These are phyloP conservation scores for Eunapius fragilis DNA, from an alignment of 37 sponge, comb jelly and placozoan genomes.

Conservation along the genomic window DNA sequence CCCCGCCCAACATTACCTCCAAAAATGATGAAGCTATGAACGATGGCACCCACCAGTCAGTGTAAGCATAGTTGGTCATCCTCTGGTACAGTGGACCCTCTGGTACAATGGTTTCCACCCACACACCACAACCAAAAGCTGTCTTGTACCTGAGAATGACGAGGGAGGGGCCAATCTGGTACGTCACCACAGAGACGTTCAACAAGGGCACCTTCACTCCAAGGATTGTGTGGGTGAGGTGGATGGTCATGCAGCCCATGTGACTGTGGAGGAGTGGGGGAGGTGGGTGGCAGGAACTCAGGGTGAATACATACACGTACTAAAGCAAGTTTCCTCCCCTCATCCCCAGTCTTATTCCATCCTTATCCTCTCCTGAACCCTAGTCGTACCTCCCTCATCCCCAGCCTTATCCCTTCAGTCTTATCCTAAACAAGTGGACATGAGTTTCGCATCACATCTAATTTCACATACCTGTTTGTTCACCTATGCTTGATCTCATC, in stretches of 20 bases:
- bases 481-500: too few relatives aligned
- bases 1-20: not conserved
- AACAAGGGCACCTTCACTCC: not conserved
- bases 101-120: slow-evolving; percentile 50
- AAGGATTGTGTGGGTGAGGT: slow-evolving; percentile 14
- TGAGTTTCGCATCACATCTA: too few relatives aligned
- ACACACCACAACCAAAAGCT: slow-evolving; percentile 26
- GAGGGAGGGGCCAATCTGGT: slow-evolving; percentile 59
- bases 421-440: too few relatives aligned
- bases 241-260: slow-evolving; percentile 18
- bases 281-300: not conserved
- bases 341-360: too few relatives aligned
- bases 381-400: too few relatives aligned
- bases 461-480: too few relatives aligned
- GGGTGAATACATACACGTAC: not conserved
- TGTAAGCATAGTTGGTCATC: slow-evolving; percentile 36
- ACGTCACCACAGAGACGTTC: not conserved
- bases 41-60: slow-evolving; percentile 41
- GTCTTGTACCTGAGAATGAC: slow-evolving; percentile 37
- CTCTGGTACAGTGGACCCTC: slow-evolving; percentile 58
- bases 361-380: too few relatives aligned
- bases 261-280: slow-evolving; percentile 7
- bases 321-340: not conserved
- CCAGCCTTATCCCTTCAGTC: too few relatives aligned
- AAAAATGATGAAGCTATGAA: slow-evolving; percentile 25